These are phyloP conservation scores for Chelidonichthys spinosus DNA, from an alignment of 2,797 vertebrate species.

Conservation along the genomic window DNA sequence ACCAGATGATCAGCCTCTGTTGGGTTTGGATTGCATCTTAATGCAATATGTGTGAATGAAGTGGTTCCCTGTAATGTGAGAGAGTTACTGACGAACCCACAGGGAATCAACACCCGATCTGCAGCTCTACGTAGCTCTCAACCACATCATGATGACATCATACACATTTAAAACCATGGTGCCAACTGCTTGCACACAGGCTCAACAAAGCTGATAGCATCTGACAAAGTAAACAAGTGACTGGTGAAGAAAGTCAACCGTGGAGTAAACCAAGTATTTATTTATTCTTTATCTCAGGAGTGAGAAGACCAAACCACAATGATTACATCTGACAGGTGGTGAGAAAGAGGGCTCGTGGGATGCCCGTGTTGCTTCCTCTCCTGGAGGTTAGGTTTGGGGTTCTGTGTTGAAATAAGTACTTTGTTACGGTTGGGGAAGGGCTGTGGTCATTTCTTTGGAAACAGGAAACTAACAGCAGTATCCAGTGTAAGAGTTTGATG, in stretches of 20 bases:
- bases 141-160: conserved; percentile 38
- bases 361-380: background rate
- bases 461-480: background rate
- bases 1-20: no score
- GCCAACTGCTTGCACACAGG: conserved; percentile 29
- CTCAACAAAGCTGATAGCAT: conserved; percentile 52
- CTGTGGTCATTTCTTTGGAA: background rate
- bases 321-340: background rate
- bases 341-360: conserved; percentile 5
- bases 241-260: conserved; percentile 33
- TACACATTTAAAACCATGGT: conserved; percentile 5
- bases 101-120: conserved; percentile 26
- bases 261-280: conserved; percentile 12
- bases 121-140: conserved; percentile 14
- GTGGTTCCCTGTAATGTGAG: background rate
- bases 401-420: background rate
- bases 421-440: background rate
- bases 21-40: no score
- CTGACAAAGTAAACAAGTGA: conserved; percentile 36
- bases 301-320: conserved; percentile 24
- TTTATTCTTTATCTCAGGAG: conserved; percentile 16
- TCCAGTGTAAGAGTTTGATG: background rate
- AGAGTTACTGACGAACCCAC: background rate
- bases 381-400: background rate
- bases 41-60: conserved; percentile 1